These are phyloP conservation scores for Phacellophora camtschatica DNA, from an alignment of 30 jellyfish, hydroid and myxozoan genomes.

Conservation along the genomic window DNA sequence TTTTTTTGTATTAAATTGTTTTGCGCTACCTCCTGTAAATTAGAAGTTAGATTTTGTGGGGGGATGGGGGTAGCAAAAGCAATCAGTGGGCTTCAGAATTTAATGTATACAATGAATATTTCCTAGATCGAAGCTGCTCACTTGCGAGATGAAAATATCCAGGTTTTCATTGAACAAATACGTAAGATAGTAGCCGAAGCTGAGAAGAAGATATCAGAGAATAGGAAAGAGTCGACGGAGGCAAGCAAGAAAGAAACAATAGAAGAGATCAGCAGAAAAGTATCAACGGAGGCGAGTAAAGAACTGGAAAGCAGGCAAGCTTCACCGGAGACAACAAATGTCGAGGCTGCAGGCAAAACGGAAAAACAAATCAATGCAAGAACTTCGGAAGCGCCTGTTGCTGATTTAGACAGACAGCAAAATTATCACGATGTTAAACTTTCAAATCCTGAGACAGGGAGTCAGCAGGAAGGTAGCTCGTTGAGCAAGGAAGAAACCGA, in stretches of 20 bases:
- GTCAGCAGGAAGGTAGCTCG: background rate
- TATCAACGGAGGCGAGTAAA: background rate
- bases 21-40: no score
- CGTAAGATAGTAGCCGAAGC: conserved; percentile 65
- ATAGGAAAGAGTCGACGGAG: background rate
- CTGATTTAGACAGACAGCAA: background rate
- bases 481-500: background rate
- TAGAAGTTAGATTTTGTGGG: no score
- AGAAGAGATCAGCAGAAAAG: background rate
- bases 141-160: conserved; percentile 76
- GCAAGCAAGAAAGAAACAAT: background rate
- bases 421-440: background rate
- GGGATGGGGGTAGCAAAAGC: no score
- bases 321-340: background rate
- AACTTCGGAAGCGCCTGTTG: background rate
- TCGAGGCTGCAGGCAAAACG: background rate
- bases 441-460: background rate
- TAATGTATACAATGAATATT: no score
- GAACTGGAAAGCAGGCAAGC: background rate
- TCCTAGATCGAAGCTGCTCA: conserved; percentile 95
- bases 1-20: no score
- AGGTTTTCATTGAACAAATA: conserved; percentile 65
- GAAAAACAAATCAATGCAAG: background rate
- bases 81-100: no score
- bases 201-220: conserved; percentile 22